Base-by-base conservation (phyloP, 2,113 vertebrate genomes). In the Myodes glareolus region DNA sequence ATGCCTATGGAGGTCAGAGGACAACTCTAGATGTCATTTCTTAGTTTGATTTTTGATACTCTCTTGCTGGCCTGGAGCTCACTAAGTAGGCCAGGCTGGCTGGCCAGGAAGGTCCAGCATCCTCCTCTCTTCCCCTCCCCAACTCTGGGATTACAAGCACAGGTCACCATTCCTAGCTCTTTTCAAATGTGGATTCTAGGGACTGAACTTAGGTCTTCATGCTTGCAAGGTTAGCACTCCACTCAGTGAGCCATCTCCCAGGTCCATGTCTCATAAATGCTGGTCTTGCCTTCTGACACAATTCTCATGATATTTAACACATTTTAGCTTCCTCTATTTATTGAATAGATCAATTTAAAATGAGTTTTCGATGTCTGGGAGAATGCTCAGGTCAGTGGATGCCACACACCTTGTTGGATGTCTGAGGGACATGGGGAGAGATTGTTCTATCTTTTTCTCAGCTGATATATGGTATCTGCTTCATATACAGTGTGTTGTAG, bases 361-460 rank as follows among this genome's bases (percentile, higher is more conserved):
- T 17, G 39, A 39, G 23, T n/a, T n/a, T 33, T 17, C 6, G 4
- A 10, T 80, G 52, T n/a, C 36, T 94, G 77, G 88, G 17, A 25
- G 17, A 72, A 76, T 36, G 36, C 0, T 73, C 42, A 91, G 65
- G 33, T 31, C 47, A 17, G 73, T 36, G 36, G 36, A 36, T 58
- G 8, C 39, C 50, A 50, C 29, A 45, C 17, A 42, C 23, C 29
- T 85, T 61, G 12, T 36, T 39, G 63, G 90, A 68, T 5, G 7
- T 55, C 14, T 7, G 16, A 80, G 4, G 10, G 14, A 27, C 16
- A 19, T 2, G 7, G 25, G 14, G n/a, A 94, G 78, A 65, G 17
- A 80, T 90, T 72, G 55, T 81, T 92, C 75, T 63, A 76, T 45
- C 80, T 72, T 58, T n/a, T 93, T 95, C 55, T 95, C 47, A 45